Evolutionary conservation across 2,888 invertebrate genomes (phyloP).

Genomic region (Galeopsomyia nigrocyanea): DNA sequence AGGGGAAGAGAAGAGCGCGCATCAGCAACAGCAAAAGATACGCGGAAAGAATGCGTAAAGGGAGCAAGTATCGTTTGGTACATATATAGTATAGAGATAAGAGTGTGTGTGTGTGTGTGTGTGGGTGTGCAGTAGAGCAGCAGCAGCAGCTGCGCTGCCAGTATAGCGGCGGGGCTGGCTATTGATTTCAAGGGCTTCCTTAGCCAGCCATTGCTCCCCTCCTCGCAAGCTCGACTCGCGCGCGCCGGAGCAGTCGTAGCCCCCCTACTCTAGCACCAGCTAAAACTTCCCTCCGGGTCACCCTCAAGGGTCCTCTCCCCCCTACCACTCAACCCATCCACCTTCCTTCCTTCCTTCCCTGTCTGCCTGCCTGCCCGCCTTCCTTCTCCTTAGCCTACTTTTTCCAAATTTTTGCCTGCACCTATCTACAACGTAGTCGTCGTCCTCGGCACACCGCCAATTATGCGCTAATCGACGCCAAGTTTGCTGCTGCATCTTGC

Average conservation of each 20-base stretch:
- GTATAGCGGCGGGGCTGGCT: slow-evolving; percentile 65
- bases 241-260: slow-evolving; percentile 61
- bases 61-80: slow-evolving; percentile 52
- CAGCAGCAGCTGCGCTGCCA: slow-evolving; percentile 64
- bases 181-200: slow-evolving; percentile 69
- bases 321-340: not conserved
- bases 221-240: slow-evolving; percentile 37
- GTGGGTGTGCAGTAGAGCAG: slow-evolving; percentile 42
- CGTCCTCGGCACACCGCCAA: not conserved
- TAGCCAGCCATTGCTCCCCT: slow-evolving; percentile 57
- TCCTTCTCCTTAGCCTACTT: too few relatives aligned
- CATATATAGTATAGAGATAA: too few relatives aligned
- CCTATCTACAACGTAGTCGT: not conserved
- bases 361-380: not conserved
- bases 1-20: slow-evolving; percentile 47
- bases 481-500: too few relatives aligned
- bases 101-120: slow-evolving; percentile 47
- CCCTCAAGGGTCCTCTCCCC: slow-evolving; percentile 55
- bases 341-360: slow-evolving; percentile 4
- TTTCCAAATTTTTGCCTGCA: too few relatives aligned
- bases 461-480: not conserved
- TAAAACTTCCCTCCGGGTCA: slow-evolving; percentile 62
- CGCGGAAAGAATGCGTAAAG: slow-evolving; percentile 39
- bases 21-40: slow-evolving; percentile 39
- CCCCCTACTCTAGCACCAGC: slow-evolving; percentile 60